Conservation (phyloP, 2,888 invertebrate species). For the Sesia bembeciformis region DNA sequence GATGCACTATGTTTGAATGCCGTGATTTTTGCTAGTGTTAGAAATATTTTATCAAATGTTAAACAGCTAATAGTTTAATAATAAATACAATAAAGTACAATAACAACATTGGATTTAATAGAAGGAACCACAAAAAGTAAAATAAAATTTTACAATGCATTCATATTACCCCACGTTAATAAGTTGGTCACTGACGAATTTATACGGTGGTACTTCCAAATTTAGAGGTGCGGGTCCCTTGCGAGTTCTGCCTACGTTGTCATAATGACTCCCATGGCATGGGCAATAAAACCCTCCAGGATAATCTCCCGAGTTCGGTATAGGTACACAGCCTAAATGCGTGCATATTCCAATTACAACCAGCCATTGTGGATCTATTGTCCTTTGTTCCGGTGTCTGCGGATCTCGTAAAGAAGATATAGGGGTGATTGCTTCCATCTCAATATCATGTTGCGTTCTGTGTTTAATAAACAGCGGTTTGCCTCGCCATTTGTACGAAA, state of each 20-base stretch:
- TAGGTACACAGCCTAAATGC: constrained; percentile 88
- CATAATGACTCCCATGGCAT: constrained; percentile 89
- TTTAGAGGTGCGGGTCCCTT: constrained; percentile 85
- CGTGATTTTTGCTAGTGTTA: too few relatives aligned
- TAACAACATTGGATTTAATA: too few relatives aligned
- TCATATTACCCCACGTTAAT: constrained; percentile 67
- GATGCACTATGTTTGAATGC: too few relatives aligned
- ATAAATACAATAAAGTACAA: too few relatives aligned
- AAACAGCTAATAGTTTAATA: too few relatives aligned
- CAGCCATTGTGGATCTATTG: constrained; percentile 81
- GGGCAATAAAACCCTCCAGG: constrained; percentile 85
- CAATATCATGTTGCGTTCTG: constrained; percentile 79
- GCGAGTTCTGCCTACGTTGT: constrained; percentile 81
- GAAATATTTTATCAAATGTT: too few relatives aligned
- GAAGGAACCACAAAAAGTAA: too few relatives aligned
- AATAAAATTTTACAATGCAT: too few relatives aligned
- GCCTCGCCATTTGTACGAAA: constrained; percentile 85
- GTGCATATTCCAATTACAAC: constrained; percentile 87
- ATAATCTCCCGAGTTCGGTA: constrained; percentile 79
- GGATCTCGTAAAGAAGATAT: constrained; percentile 80
- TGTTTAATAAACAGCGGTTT: constrained; percentile 87
- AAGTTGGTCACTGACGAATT: constrained; percentile 62
- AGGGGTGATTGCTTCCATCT: constrained; percentile 73
- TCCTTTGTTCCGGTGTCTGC: constrained; percentile 78
- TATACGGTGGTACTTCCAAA: constrained; percentile 79